Conservation (phyloP, 1,140 invertebrate genomes). For the Oscheius sp. region DNA sequence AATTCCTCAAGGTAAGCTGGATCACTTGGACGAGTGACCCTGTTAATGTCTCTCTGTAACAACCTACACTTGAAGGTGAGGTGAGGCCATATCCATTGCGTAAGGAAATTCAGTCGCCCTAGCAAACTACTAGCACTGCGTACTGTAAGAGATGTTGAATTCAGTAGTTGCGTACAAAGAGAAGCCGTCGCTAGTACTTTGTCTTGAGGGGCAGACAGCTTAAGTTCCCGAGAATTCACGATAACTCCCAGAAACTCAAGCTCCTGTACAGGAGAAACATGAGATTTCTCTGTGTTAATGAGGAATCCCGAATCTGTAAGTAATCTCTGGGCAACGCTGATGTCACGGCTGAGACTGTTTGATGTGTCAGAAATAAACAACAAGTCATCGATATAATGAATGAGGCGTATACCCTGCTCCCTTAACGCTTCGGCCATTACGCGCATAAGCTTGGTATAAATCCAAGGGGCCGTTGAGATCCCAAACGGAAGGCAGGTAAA, state of each 20-base stretch:
- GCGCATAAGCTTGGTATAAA: not conserved
- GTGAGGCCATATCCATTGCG: too few relatives aligned
- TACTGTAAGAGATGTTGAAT: too few relatives aligned
- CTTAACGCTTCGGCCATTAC: not conserved
- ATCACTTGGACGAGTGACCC: not conserved
- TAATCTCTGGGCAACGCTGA: not conserved
- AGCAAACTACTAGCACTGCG: too few relatives aligned
- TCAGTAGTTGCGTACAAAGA: too few relatives aligned
- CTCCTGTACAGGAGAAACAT: not conserved
- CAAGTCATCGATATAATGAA: not conserved
- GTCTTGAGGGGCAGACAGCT: not conserved
- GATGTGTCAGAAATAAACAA: not conserved
- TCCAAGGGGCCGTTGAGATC: not conserved
- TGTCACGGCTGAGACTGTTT: not conserved
- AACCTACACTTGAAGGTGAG: not conserved
- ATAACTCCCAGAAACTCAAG: not conserved
- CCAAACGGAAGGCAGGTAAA: not conserved
- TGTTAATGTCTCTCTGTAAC: not conserved
- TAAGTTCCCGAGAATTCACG: not conserved
- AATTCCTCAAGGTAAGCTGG: not conserved
- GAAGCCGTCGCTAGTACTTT: too few relatives aligned
- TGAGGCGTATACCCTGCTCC: not conserved
- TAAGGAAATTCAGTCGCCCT: too few relatives aligned
- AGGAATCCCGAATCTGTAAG: not conserved
- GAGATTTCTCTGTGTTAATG: conserved; percentile 5